Evolutionary conservation across 2,797 vertebrate genomes (phyloP).

Genomic region (Cygnus olor): DNA sequence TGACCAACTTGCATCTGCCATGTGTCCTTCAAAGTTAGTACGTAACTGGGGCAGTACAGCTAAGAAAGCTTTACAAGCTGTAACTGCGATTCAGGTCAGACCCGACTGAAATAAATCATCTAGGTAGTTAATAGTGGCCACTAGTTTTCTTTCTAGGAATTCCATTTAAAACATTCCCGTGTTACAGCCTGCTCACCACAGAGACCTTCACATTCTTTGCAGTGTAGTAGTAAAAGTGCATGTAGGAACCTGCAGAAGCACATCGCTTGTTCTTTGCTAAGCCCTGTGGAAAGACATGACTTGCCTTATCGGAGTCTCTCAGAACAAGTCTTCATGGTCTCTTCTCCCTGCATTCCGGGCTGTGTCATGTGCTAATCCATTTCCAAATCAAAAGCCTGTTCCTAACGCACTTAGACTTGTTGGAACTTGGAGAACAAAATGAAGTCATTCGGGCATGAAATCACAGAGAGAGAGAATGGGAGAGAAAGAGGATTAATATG

Average conservation of each 20-base stretch:
- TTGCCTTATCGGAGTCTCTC: not conserved
- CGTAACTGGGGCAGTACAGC: not conserved
- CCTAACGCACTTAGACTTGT: not conserved
- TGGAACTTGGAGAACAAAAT: not conserved
- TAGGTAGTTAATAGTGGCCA: not conserved
- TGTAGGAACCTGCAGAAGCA: not conserved
- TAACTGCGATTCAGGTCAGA: not conserved
- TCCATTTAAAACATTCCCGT: not conserved
- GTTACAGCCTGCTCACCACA: not conserved
- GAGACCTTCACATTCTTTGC: not conserved
- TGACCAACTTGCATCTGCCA: not conserved
- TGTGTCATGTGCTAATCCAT: not conserved
- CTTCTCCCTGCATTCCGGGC: not conserved
- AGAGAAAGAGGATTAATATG: not conserved
- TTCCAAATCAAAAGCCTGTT: not conserved
- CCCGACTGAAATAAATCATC: not conserved
- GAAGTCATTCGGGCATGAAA: not conserved
- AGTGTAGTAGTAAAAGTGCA: not conserved
- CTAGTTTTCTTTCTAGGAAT: not conserved
- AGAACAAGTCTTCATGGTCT: not conserved
- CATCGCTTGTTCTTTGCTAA: not conserved
- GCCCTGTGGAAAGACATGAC: not conserved
- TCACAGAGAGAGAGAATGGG: not conserved
- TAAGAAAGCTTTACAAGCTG: not conserved
- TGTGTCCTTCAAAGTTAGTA: not conserved